Evolutionary conservation across 2,888 invertebrate species (phyloP).

Genomic region (Acheta domesticus): DNA sequence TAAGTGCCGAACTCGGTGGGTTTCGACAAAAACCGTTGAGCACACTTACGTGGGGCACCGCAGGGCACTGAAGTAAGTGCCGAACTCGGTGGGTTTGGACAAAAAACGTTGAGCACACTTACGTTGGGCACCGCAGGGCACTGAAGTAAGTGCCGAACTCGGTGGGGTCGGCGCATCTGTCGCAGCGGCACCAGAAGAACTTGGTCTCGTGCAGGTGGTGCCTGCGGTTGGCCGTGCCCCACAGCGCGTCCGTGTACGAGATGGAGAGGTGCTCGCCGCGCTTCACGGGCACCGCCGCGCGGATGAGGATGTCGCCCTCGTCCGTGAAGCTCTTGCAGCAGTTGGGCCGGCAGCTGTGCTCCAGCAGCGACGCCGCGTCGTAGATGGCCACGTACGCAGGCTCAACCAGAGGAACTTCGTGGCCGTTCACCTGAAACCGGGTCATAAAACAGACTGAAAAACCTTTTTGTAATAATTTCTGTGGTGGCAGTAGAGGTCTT

Average conservation of each 20-base stretch:
- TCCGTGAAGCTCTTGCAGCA: conserved; percentile 75
- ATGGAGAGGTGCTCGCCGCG: conserved; percentile 70
- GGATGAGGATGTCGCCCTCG: conserved; percentile 47
- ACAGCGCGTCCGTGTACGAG: conserved; percentile 78
- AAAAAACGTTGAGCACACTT: no score
- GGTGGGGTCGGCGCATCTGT: conserved; percentile 67
- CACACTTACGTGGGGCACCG: no score
- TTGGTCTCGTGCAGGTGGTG: conserved; percentile 70
- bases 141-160: conserved; percentile 72
- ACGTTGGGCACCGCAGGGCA: conserved; percentile 67
- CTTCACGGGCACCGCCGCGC: conserved; percentile 57
- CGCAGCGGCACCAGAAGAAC: conserved; percentile 71
- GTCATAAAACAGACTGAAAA: no score
- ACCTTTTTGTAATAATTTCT: no score
- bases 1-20: no score
- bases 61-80: no score
- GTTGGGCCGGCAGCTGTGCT: conserved; percentile 79
- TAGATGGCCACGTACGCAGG: conserved; percentile 72
- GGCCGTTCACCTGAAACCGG: conserved; percentile 67
- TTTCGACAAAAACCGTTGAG: no score
- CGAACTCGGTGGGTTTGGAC: no score
- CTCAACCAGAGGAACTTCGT: conserved; percentile 73
- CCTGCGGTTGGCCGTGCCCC: conserved; percentile 73
- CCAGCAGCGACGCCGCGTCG: conserved; percentile 70
- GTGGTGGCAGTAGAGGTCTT: no score